Conservation (phyloP, 2,113 vertebrate genomes). For the Thinocorus orbignyianus region DNA sequence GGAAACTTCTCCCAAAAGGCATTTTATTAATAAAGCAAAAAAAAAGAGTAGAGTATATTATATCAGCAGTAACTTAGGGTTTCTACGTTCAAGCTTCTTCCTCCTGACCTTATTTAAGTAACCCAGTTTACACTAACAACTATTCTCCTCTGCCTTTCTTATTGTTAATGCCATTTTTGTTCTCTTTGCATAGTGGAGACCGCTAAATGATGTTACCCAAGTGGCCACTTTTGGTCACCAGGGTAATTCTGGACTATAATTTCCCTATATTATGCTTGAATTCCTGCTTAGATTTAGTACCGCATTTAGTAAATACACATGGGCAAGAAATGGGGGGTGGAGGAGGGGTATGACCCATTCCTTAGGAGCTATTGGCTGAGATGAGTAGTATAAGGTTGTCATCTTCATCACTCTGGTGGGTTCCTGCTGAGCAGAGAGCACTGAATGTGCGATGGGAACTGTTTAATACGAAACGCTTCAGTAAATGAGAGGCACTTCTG, state of each 20-base stretch:
- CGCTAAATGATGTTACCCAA: conserved; percentile 54
- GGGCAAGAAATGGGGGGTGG: not conserved
- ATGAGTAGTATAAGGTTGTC: conserved; percentile 72
- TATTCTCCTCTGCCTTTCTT: conserved; percentile 32
- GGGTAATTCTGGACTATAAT: conserved; percentile 59
- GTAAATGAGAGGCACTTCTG: conserved; percentile 48
- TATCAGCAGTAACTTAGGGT: conserved; percentile 28
- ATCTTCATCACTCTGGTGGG: conserved; percentile 74
- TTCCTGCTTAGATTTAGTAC: conserved; percentile 39
- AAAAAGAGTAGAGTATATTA: not conserved
- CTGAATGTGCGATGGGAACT: conserved; percentile 58
- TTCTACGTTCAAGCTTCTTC: conserved; percentile 14
- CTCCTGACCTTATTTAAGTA: conserved; percentile 63
- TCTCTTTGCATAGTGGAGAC: not conserved
- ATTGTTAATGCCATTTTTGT: conserved; percentile 54
- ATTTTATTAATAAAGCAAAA: conserved; percentile 60
- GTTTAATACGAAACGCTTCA: conserved; percentile 69
- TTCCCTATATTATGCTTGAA: conserved; percentile 37
- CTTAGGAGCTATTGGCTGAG: conserved; percentile 71
- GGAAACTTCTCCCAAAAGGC: conserved; percentile 40
- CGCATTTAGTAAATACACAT: conserved; percentile 31
- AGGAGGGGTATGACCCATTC: not conserved
- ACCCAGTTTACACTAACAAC: conserved; percentile 56
- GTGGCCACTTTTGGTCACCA: conserved; percentile 42
- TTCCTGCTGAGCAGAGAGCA: conserved; percentile 71